Evolutionary conservation across 64 coral and sea anemone species (phyloP).

Genomic region (Anthopleura sola): DNA sequence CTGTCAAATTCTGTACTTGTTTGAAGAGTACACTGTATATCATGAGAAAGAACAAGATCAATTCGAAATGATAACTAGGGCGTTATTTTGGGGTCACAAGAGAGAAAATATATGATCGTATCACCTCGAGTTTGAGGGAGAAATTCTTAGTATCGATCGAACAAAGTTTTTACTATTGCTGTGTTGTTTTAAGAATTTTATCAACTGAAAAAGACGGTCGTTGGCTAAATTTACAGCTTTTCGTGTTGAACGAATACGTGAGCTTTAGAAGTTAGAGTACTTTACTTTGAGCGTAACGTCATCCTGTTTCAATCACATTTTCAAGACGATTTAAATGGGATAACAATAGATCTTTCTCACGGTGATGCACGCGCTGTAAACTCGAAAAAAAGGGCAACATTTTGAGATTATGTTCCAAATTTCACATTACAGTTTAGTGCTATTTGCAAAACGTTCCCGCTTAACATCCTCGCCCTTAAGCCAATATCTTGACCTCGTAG

Average conservation of each 20-base stretch:
- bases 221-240: background rate
- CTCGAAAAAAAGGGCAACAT: too few species aligned
- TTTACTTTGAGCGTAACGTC: too few species aligned
- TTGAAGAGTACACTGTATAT: background rate
- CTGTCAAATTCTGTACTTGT: constrained; percentile 9
- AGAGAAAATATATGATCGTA: background rate
- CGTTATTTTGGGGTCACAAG: background rate
- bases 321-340: background rate
- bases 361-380: background rate
- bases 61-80: background rate
- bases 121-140: background rate
- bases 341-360: background rate
- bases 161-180: background rate
- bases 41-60: background rate
- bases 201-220: background rate
- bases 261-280: background rate
- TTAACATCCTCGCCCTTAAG: too few species aligned
- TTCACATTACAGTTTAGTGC: too few species aligned
- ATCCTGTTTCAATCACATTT: background rate
- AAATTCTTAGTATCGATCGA: background rate
- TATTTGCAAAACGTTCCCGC: too few species aligned
- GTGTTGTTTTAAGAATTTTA: background rate
- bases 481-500: too few species aligned
- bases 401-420: too few species aligned
- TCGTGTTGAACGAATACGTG: background rate